Evolutionary conservation across 2,797 vertebrate genomes (phyloP).

Genomic region (Rhinichthys osculus): DNA sequence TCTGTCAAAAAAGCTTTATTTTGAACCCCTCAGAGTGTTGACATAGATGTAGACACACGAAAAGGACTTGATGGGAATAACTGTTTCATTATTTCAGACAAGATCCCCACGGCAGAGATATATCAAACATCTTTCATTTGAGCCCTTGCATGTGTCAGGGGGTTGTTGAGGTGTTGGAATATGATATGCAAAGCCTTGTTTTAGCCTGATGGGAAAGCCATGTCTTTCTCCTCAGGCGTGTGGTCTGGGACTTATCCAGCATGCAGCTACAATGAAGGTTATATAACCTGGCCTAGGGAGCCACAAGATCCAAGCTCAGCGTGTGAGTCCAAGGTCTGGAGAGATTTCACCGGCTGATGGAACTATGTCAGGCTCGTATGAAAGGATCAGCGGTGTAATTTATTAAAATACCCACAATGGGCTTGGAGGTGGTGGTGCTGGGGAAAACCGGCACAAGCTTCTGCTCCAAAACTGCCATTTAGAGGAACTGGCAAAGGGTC

Average conservation of each 20-base stretch:
- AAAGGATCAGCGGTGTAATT: conserved; percentile 68
- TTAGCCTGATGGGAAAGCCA: conserved; percentile 48
- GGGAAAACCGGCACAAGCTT: conserved; percentile 32
- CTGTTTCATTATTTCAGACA: conserved; percentile 46
- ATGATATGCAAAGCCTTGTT: conserved; percentile 54
- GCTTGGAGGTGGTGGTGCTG: conserved; percentile 42
- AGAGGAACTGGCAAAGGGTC: conserved; percentile 80
- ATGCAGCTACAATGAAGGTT: conserved; percentile 51
- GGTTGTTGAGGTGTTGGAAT: conserved; percentile 41
- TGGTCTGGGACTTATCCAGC: conserved; percentile 40
- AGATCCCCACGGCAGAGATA: conserved; percentile 32
- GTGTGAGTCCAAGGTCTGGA: conserved; percentile 29
- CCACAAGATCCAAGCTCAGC: conserved; percentile 32
- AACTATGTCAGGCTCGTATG: conserved; percentile 31
- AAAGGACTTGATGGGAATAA: conserved; percentile 43
- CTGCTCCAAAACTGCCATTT: conserved; percentile 78
- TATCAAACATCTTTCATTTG: conserved; percentile 41
- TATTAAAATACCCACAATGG: conserved; percentile 73
- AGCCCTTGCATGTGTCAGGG: conserved; percentile 20
- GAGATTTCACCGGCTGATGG: conserved; percentile 49
- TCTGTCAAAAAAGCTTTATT: conserved; percentile 42
- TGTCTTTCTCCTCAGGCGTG: conserved; percentile 43
- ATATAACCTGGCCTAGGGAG: conserved; percentile 45
- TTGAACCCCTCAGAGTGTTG: conserved; percentile 40
- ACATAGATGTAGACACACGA: conserved; percentile 27